Conservation (phyloP, 2,888 invertebrate species). For the Caenorhabditis afra region DNA sequence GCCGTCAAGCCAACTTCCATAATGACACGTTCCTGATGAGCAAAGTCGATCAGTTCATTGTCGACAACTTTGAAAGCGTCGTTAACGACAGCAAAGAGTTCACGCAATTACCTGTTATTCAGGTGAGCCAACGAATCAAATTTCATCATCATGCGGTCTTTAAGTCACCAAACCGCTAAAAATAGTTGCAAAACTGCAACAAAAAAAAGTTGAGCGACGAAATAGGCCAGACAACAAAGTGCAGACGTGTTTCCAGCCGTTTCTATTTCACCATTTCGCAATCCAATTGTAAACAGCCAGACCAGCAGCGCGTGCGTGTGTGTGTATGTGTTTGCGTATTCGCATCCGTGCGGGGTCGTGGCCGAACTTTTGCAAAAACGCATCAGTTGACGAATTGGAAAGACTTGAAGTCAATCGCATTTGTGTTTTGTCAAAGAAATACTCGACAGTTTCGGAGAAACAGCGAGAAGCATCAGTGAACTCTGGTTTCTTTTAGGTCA, state of each 20-base stretch:
- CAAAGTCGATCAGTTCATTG: slow-evolving; percentile 77
- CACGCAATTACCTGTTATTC: slow-evolving; percentile 77
- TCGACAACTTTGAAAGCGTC: slow-evolving; percentile 73
- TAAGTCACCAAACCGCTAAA: too few species aligned
- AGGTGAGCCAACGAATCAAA: slow-evolving; percentile 66
- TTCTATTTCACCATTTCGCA: slow-evolving; percentile 3
- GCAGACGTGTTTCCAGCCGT: slow-evolving; percentile 1
- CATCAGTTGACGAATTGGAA: background rate
- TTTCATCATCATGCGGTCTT: background rate
- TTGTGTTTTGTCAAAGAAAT: slow-evolving; percentile 40
- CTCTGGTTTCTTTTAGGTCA: slow-evolving; percentile 58
- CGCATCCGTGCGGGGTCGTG: background rate
- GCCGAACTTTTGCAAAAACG: slow-evolving; percentile 12
- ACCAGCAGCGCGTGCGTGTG: background rate
- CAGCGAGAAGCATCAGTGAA: background rate
- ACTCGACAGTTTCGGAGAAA: slow-evolving; percentile 10
- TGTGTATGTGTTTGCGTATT: too few species aligned
- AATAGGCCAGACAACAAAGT: background rate
- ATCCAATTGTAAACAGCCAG: background rate
- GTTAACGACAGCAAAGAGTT: slow-evolving; percentile 77
- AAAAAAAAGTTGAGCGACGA: too few species aligned
- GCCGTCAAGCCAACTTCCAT: slow-evolving; percentile 79
- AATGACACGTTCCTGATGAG: slow-evolving; percentile 75
- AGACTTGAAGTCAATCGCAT: slow-evolving; percentile 11
- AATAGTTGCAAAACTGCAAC: background rate